Percentiles rank a stretch among this genome's conserved stretches.
Conservation (phyloP, 2,888 invertebrate species). For the Crematogaster levior region DNA sequence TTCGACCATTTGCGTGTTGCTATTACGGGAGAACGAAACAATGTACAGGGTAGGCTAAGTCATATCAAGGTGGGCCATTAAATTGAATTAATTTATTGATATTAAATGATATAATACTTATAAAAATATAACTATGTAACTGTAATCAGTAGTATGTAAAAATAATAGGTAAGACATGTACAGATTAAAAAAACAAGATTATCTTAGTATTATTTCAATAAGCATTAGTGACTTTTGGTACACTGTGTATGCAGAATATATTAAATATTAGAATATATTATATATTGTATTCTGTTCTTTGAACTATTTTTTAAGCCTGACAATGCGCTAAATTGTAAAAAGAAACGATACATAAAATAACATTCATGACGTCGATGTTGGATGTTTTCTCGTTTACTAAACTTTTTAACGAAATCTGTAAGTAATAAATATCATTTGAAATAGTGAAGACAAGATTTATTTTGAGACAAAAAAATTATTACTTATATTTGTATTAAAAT, state of each 20-base stretch:
- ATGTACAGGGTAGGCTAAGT: too few relatives aligned
- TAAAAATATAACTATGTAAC: too few relatives aligned
- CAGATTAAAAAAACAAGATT: too few relatives aligned
- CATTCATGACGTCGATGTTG: background rate
- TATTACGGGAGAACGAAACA: constrained; percentile 17
- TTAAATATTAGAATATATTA: too few relatives aligned
- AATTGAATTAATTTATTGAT: too few relatives aligned
- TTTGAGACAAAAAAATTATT: background rate
- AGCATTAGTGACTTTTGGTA: too few relatives aligned
- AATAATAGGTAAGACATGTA: too few relatives aligned
- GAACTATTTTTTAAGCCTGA: background rate
- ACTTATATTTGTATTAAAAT: background rate
- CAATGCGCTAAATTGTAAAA: background rate
- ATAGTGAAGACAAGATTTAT: background rate
- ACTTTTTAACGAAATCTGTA: constrained; percentile 6
- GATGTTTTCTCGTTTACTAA: background rate
- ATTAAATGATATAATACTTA: too few relatives aligned
- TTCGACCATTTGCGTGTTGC: background rate
- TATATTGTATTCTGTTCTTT: constrained; percentile 21
- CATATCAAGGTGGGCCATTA: too few relatives aligned
- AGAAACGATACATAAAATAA: constrained; percentile 1
- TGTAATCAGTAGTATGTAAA: too few relatives aligned
- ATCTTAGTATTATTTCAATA: too few relatives aligned
- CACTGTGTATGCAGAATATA: too few relatives aligned
- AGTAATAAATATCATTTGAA: background rate